Base-by-base conservation (phyloP, 2,888 invertebrate species). In the Lepas anatifera region DNA sequence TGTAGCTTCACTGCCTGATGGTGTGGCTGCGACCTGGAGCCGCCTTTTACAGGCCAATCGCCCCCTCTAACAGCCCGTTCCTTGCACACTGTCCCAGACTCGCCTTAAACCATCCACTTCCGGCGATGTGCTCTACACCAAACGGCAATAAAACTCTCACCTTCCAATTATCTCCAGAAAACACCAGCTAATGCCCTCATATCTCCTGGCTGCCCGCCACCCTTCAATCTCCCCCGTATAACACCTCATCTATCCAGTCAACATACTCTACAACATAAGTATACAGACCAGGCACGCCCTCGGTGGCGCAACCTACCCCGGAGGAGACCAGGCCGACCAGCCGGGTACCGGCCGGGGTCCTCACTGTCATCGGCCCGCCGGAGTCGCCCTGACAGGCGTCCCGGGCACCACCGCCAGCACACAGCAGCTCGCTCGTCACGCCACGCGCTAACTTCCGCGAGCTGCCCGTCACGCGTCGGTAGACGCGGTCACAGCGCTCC, bases 301-400 rank as follows among this genome's bases (percentile, higher is more conserved):
- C 11, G n/a, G 52, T 10, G n/a, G 68, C 39, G 46, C 68, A 68
- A 16, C 68, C 68, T 3, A 68, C 4, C 8, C 68, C 68, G 1
- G 29, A 16, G 4, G 46, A 46, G 29, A 68, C 68, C 10, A 68
- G 22, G 6, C 46, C 68, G 27, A 13, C n/a, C 32, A 68, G 68
- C 6, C 46, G 27, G 3, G 46, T 35, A 6, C 43, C 68, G 27
- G 32, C 11, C 29, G 25, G 25, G 1, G 43, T 48, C 29, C 29
- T 16, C 25, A 35, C 32, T 1, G 48, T 68, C 46, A 68, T 29
- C 16, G 68, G 68, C 6, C 68, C 68, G 25, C 68, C 68, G 18
- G 68, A 68, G 68, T 68, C 68, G 32, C 68, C 68, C 68, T 68
- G 41, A 7, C 68, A 68, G 29, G 41, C 43, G 68, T 68, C 68